Evolutionary conservation across 2,888 invertebrate species (phyloP), one percentile per base, ranked within the genome.

Genomic region (Heteromurus nitidus): DNA sequence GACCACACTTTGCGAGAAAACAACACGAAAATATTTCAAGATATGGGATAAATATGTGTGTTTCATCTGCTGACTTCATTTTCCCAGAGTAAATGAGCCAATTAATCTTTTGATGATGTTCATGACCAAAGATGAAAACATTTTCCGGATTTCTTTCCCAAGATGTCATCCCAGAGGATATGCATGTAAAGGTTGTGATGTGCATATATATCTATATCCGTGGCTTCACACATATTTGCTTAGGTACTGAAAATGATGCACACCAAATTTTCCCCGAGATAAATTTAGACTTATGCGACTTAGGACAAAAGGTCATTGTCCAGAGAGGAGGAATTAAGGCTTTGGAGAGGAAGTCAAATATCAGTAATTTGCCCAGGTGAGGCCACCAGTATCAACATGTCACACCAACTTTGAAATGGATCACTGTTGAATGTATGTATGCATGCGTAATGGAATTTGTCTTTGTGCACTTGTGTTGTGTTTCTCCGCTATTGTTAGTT

Each of bases 271-370:
- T n/a, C 11, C 16, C 7, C 47, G n/a, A 9, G 11, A 65, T 50
- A 31, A 24, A 53, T 50, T 36, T 53, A 42, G 42, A 44, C 47
- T 47, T 28, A 50, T 24, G 30, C 5, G 28, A 50, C 36, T 60
- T 67, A 69, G 77, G 77, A 69, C 77, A 77, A 77, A 77, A 77
- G 77, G 77, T 77, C 77, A 69, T 77, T 50, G 77, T 68, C 69
- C 77, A 69, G 62, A 31, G n/a, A 11, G 36, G 30, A 24, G 36
- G 9, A 30, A n/a, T 31, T 58, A 70, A 47, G 47, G 11, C n/a
- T n/a, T n/a, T n/a, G n/a, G n/a, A n/a, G n/a, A n/a, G n/a, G n/a
- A n/a, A 36, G 7, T 36, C 13, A 36, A 36, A 13, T 36, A 47
- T 47, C 11, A 47, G n/a, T 5, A 47, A 47, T 47, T 28, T 9